Conservation (phyloP, 2,888 invertebrate genomes). For the Hedya salicella region DNA sequence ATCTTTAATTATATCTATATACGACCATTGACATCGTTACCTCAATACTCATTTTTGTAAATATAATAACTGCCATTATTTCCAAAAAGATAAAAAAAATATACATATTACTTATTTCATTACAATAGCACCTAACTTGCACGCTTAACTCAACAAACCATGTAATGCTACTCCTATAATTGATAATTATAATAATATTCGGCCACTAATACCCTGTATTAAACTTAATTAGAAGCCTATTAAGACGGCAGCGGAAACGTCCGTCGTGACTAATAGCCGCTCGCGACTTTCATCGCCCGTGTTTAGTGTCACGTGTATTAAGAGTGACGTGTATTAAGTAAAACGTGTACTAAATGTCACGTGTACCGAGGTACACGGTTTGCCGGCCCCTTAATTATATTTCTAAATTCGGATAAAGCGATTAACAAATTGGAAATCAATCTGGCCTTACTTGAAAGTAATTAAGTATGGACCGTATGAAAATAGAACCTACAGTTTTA, state of each 20-base stretch:
- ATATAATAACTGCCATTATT: too few relatives aligned
- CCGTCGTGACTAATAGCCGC: slow-evolving; percentile 15
- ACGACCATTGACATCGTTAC: too few relatives aligned
- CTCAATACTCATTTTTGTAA: too few relatives aligned
- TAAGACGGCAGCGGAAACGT: slow-evolving; percentile 26
- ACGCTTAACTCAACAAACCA: slow-evolving; percentile 9
- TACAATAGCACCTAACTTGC: not conserved
- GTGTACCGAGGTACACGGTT: not conserved
- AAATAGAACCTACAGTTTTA: slow-evolving; percentile 1
- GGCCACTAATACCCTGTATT: slow-evolving; percentile 13
- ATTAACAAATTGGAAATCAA: slow-evolving; percentile 15
- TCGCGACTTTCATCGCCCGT: slow-evolving; percentile 25
- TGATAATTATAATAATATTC: slow-evolving; percentile 15
- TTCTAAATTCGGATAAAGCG: slow-evolving; percentile 17
- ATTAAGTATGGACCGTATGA: not conserved
- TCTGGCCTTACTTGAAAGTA: slow-evolving; percentile 3
- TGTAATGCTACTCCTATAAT: slow-evolving; percentile 13
- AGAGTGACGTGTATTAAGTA: not conserved
- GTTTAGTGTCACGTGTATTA: slow-evolving; percentile 6
- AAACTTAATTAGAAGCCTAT: slow-evolving; percentile 31
- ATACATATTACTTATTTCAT: too few relatives aligned
- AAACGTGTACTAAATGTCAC: not conserved
- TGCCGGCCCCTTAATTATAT: slow-evolving; percentile 2
- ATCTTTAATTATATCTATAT: too few relatives aligned
- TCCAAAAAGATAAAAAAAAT: too few relatives aligned